These are phyloP conservation scores for Palaemon carinicauda DNA, from an alignment of 1,140 invertebrate genomes.

Conservation along the genomic window DNA sequence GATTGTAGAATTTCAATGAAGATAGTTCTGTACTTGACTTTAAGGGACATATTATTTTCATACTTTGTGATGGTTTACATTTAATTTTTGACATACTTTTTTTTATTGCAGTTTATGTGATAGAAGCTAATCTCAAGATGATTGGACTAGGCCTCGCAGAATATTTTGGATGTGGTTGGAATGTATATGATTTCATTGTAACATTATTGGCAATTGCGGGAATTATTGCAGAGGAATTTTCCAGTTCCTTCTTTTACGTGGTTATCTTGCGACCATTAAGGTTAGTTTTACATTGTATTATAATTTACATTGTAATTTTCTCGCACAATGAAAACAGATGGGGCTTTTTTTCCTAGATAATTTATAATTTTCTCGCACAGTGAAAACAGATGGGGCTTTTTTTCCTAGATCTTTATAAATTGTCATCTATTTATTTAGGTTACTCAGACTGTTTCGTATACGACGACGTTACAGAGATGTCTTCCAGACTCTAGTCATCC, in stretches of 20 bases:
- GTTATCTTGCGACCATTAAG: constrained; percentile 73
- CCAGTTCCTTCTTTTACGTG: constrained; percentile 76
- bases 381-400: background rate
- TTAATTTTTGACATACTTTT: constrained; percentile 1
- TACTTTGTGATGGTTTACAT: constrained; percentile 46
- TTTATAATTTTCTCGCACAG: too few relatives aligned
- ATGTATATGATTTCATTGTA: constrained; percentile 82
- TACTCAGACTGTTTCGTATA: constrained; percentile 69
- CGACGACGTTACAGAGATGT: constrained; percentile 89
- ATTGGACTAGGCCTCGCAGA: constrained; percentile 75
- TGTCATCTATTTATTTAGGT: constrained; percentile 61
- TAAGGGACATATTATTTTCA: too few relatives aligned
- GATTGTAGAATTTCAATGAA: background rate
- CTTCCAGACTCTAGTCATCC: constrained; percentile 85
- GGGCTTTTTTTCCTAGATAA: too few relatives aligned
- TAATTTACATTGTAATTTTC: too few relatives aligned
- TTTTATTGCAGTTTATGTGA: constrained; percentile 64
- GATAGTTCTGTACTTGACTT: too few relatives aligned
- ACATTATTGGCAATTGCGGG: constrained; percentile 76
- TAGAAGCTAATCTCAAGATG: constrained; percentile 73
- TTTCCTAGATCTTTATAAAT: background rate
- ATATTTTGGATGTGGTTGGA: constrained; percentile 87
- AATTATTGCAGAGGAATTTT: constrained; percentile 72
- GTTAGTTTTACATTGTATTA: too few relatives aligned
- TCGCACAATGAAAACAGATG: too few relatives aligned